Conservation (phyloP, 2,888 invertebrate genomes). For the Chymomyza fuscimana region DNA sequence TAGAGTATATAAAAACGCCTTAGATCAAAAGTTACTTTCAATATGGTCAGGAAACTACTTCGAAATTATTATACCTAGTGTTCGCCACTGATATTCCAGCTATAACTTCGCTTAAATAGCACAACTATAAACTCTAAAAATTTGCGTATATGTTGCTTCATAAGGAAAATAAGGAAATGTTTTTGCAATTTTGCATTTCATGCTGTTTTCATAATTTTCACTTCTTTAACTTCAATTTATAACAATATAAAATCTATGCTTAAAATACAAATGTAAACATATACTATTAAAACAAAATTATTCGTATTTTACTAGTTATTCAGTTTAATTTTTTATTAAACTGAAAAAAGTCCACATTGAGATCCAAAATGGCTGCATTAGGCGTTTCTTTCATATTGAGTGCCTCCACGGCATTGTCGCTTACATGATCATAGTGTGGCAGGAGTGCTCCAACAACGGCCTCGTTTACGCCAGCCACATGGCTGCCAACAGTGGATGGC, state of each 20-base stretch:
- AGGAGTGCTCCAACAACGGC: conserved; percentile 37
- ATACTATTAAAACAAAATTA: background rate
- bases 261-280: background rate
- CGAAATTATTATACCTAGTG: too few species aligned
- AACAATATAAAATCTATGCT: background rate
- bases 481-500: conserved; percentile 37
- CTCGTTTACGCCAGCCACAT: conserved; percentile 26
- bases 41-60: too few species aligned
- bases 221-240: too few species aligned
- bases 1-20: too few species aligned
- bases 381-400: conserved; percentile 76
- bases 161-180: background rate
- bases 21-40: too few species aligned
- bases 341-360: conserved; percentile 78
- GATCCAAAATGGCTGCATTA: conserved; percentile 69
- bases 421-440: conserved; percentile 77
- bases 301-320: background rate
- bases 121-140: too few species aligned
- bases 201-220: background rate
- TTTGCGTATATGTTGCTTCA: too few species aligned
- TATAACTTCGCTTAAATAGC: too few species aligned
- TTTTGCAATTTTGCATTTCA: conserved; percentile 2
- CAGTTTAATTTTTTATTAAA: conserved; percentile 45
- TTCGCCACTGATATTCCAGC: too few species aligned
- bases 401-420: conserved; percentile 79